Evolutionary conservation across 2,888 invertebrate species (phyloP).

Genomic region (Leptura quadrifasciata): DNA sequence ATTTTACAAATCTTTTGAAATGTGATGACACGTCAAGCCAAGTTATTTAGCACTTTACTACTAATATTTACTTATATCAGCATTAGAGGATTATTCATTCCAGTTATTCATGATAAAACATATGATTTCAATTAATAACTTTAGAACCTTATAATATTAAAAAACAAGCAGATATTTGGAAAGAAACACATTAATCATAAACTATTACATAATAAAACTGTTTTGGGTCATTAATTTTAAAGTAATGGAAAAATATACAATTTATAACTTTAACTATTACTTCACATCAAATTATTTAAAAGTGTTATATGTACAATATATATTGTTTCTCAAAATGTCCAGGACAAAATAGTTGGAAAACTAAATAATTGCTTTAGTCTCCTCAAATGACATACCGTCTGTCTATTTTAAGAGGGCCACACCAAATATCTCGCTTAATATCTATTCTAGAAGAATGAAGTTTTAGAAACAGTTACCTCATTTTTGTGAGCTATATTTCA

Average conservation of each 20-base stretch:
- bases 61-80: background rate
- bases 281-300: background rate
- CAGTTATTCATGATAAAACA: background rate
- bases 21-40: too few relatives aligned
- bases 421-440: too few relatives aligned
- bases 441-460: too few relatives aligned
- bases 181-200: background rate
- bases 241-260: background rate
- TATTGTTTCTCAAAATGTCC: background rate
- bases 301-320: background rate
- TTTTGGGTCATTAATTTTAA: background rate
- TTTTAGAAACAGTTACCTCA: too few relatives aligned
- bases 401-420: too few relatives aligned
- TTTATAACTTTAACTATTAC: conserved; percentile 1
- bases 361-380: too few relatives aligned
- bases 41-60: too few relatives aligned
- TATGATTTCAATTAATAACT: background rate
- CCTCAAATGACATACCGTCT: too few relatives aligned
- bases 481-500: too few relatives aligned
- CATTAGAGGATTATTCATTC: background rate
- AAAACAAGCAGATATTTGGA: background rate
- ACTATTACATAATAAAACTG: background rate
- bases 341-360: background rate
- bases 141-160: background rate
- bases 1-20: too few relatives aligned